These are phyloP conservation scores for Actinia tenebrosa DNA, from an alignment of 64 coral and sea anemone genomes.

Conservation along the genomic window DNA sequence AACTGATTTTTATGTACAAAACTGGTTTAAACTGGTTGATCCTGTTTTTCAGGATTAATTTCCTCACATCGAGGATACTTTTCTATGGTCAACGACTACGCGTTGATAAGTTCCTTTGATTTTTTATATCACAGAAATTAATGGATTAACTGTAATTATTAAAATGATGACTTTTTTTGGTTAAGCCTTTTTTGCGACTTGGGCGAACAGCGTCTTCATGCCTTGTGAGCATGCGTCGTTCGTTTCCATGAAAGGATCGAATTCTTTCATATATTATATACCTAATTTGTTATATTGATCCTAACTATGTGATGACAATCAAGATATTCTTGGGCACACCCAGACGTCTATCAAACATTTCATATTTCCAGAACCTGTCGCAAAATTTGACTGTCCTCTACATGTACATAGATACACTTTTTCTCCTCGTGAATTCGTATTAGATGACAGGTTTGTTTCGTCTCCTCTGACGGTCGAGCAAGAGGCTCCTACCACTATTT, in stretches of 20 bases:
- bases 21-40: too few relatives aligned
- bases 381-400: not conserved
- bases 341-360: not conserved
- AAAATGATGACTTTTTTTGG: not conserved
- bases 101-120: not conserved
- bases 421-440: not conserved
- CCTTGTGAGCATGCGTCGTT: too few relatives aligned
- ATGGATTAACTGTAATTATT: not conserved
- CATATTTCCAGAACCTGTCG: not conserved
- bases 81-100: not conserved
- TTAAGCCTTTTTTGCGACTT: too few relatives aligned
- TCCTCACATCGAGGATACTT: conserved; percentile 8
- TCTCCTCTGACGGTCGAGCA: not conserved
- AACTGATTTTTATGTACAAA: too few relatives aligned
- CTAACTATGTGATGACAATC: not conserved
- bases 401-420: not conserved
- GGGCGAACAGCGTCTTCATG: too few relatives aligned
- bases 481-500: not conserved
- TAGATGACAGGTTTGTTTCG: conserved; percentile 1
- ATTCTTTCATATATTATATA: not conserved
- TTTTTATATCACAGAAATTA: not conserved
- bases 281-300: not conserved
- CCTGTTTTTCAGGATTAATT: not conserved
- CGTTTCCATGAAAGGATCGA: too few relatives aligned
- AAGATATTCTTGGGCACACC: conserved; percentile 16